Conservation (phyloP, 2,113 vertebrate genomes). For the Tamias sibiricus region DNA sequence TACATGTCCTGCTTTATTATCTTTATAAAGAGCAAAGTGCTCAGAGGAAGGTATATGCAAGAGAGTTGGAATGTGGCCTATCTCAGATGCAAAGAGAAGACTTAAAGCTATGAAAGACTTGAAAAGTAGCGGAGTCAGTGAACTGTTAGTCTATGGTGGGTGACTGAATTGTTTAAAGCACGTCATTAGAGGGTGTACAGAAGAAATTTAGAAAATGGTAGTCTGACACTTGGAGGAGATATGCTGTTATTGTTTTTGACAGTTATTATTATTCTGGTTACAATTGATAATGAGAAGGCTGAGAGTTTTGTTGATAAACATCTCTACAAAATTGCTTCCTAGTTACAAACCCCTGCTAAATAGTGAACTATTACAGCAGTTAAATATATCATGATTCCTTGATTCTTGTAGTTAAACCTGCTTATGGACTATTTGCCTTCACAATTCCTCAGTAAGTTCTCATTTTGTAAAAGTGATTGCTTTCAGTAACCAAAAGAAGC, state of each 20-base stretch:
- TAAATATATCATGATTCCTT: not conserved
- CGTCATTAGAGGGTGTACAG: not conserved
- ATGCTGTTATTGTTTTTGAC: not conserved
- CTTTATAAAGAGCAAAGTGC: not conserved
- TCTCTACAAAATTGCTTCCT: not conserved
- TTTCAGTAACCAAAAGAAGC: not conserved
- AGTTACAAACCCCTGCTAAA: not conserved
- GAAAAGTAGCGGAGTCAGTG: not conserved
- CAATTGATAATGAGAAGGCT: not conserved
- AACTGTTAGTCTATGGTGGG: not conserved
- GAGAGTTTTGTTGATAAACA: not conserved
- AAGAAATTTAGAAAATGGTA: not conserved
- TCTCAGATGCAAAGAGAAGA: not conserved
- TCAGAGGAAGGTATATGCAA: not conserved
- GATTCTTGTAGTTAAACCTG: not conserved
- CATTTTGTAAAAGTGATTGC: constrained; percentile 31
- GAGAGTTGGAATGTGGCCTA: no score
- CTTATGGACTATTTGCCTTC: constrained; percentile 11
- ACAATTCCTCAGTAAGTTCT: not conserved
- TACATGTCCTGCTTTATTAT: not conserved
- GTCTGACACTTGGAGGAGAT: not conserved
- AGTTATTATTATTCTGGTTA: not conserved
- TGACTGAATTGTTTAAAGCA: not conserved
- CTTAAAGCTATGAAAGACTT: not conserved
- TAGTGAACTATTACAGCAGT: not conserved